Conservation (phyloP, 2,113 vertebrate genomes). For the Petromus typicus region DNA sequence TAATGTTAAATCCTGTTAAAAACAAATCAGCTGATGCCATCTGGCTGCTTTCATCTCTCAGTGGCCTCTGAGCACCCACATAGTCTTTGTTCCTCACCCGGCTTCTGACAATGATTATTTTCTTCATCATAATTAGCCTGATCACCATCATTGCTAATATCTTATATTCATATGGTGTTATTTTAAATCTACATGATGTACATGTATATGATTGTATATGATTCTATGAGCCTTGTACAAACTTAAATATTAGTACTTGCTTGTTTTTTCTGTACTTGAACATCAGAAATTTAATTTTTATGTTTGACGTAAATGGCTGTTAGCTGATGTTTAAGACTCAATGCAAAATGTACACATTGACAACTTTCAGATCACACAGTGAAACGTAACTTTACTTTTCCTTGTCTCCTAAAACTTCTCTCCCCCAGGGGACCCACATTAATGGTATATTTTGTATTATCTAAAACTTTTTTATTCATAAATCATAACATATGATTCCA, state of each 20-base stretch:
- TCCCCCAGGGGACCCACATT: background rate
- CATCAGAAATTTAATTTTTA: conserved; percentile 40
- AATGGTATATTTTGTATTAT: conserved; percentile 36
- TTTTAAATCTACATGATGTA: background rate
- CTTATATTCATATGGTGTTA: background rate
- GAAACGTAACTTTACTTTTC: background rate
- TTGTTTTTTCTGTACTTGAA: background rate
- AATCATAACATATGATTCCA: conserved; percentile 1
- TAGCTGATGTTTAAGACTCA: background rate
- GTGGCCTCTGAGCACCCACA: background rate
- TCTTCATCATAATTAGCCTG: background rate
- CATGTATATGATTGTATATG: background rate
- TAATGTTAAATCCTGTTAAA: conserved; percentile 80
- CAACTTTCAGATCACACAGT: background rate
- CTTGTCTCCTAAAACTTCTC: background rate
- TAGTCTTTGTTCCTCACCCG: background rate
- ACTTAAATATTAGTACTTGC: background rate
- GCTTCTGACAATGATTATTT: background rate
- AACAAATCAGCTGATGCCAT: conserved; percentile 77
- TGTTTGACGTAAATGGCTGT: conserved; percentile 23
- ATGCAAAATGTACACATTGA: background rate
- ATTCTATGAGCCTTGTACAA: background rate
- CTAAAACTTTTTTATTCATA: conserved; percentile 2
- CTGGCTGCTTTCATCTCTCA: conserved; percentile 38
- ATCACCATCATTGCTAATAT: background rate